These are phyloP conservation scores for Stenoptilia bipunctidactyla DNA, from an alignment of 2,888 invertebrate genomes.

Conservation along the genomic window DNA sequence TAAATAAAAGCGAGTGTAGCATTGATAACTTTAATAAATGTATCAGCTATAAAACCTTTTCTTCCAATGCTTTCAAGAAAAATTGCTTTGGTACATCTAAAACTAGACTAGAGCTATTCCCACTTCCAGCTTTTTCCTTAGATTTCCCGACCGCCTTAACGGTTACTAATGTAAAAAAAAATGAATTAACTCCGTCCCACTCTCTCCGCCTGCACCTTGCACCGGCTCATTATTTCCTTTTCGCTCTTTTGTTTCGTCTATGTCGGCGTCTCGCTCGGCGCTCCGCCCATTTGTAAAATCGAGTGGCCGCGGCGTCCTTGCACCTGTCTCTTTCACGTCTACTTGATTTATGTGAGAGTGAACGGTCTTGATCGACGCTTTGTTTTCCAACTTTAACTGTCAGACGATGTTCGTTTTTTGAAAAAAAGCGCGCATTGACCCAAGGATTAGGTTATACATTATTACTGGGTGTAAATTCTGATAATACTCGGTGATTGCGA, in stretches of 20 bases:
- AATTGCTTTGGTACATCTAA: constrained; percentile 5
- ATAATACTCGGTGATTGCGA: constrained; percentile 55
- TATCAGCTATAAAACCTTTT: not conserved
- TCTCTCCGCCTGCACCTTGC: constrained; percentile 54
- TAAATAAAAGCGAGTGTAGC: not conserved
- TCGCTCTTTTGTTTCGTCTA: constrained; percentile 61
- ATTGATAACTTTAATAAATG: not conserved
- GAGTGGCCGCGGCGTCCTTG: constrained; percentile 56
- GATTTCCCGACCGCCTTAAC: constrained; percentile 56
- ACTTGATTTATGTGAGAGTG: constrained; percentile 69
- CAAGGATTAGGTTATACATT: constrained; percentile 42
- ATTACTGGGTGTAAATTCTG: constrained; percentile 49
- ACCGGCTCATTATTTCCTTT: constrained; percentile 58
- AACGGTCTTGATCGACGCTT: constrained; percentile 68
- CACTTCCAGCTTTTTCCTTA: constrained; percentile 45
- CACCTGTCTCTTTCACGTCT: constrained; percentile 66
- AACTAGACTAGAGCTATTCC: constrained; percentile 20
- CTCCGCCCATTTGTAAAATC: constrained; percentile 71
- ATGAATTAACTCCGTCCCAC: constrained; percentile 32
- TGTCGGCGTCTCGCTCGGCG: constrained; percentile 59
- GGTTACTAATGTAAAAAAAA: constrained; percentile 41
- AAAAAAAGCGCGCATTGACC: constrained; percentile 42
- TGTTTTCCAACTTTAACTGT: constrained; percentile 58
- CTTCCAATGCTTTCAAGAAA: not conserved
- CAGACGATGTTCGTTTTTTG: constrained; percentile 34